These are phyloP conservation scores for Pempheris klunzingeri DNA, from an alignment of 2,797 vertebrate species.

Conservation along the genomic window DNA sequence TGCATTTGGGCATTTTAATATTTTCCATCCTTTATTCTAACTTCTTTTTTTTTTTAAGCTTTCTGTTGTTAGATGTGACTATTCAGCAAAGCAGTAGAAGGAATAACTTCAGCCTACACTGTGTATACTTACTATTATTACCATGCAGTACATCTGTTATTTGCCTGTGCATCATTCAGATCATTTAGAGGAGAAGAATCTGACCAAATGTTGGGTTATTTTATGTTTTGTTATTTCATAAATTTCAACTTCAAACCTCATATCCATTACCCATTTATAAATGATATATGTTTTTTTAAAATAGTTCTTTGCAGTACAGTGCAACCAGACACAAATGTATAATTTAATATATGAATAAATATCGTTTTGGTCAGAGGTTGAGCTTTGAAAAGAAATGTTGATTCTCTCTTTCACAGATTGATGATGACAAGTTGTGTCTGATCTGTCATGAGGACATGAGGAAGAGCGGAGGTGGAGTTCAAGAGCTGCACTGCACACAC, in stretches of 20 bases:
- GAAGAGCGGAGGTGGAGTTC: slow-evolving; percentile 62
- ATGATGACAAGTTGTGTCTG: slow-evolving; percentile 71
- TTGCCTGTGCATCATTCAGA: not conserved
- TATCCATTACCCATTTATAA: not conserved
- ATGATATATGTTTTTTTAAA: not conserved
- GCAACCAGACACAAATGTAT: not conserved
- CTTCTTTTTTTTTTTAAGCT: not conserved
- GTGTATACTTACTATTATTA: not conserved
- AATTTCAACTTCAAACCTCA: not conserved
- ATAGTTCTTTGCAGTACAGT: not conserved
- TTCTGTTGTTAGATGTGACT: not conserved
- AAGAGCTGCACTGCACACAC: slow-evolving; percentile 80
- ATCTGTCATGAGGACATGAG: slow-evolving; percentile 80
- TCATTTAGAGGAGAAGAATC: not conserved
- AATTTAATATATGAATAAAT: too few relatives aligned
- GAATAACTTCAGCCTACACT: not conserved
- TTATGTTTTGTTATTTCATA: not conserved
- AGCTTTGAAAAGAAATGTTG: not conserved
- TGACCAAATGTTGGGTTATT: not conserved
- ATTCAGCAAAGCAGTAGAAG: not conserved
- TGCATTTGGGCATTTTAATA: not conserved
- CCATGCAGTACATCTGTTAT: not conserved
- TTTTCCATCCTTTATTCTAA: not conserved
- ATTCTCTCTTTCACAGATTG: slow-evolving; percentile 66
- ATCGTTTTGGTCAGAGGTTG: not conserved